Evolutionary conservation across 1,140 invertebrate genomes (phyloP), one percentile per base, ranked within the genome.

Genomic region (Heliothis subflexa): DNA sequence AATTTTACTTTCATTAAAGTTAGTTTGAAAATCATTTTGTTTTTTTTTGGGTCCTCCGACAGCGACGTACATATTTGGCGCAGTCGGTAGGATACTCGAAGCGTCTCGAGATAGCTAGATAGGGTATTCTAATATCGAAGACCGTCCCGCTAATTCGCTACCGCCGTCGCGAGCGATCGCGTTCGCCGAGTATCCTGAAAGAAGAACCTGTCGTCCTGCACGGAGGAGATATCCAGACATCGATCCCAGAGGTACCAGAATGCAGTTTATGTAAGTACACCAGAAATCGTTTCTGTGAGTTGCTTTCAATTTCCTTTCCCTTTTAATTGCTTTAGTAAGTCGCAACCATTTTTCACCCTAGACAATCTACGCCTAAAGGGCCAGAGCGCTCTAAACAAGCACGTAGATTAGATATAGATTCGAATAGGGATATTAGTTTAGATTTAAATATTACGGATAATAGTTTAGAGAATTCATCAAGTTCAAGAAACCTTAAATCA

Each of bases 141-240:
- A 59, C 55, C 55, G 11, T 59, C 16, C 11, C 55, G 21, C 55
- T 59, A 59, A 59, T 59, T 59, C 55, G 21, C 21, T 59, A 59
- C 21, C 55, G 21, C 55, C 54, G 54, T 57, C 54, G 54, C 54
- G 54, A 57, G 54, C 54, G 54, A 57, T 14, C 54, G 54, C 54
- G 54, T 57, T 57, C 54, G 54, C 54, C 54, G 54, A 57, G 16
- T 18, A 57, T 57, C 54, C 54, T 57, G 54, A 14, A 57, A 57
- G 16, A 59, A 59, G 55, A 59, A 59, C 55, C 55, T 59, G 55
- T 59, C 55, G 55, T 59, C 55, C 55, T 57, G n/a, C 55, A 11
- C 21, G 21, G 55, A 59, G 55, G 55, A 59, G 18, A 59, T 18
- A 59, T 59, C 55, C 55, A 59, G 55, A 59, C 55, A 59, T 59